Base-by-base conservation (phyloP, 1,140 invertebrate species). In the Olivierus martensii region DNA sequence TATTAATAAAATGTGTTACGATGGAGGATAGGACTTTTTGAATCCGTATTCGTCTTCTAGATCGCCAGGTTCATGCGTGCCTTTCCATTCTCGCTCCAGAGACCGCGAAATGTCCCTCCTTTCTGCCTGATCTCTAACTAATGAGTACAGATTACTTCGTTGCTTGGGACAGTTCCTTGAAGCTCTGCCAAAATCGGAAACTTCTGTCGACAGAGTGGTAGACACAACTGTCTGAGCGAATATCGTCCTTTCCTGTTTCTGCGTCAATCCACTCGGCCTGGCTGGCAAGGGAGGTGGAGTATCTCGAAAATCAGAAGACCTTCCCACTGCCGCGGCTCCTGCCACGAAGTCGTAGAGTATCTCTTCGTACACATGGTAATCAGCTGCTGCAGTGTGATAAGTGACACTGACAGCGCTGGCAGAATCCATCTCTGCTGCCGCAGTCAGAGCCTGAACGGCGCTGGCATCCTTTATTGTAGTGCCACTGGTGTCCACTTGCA, bases 331-430 rank as follows among this genome's bases (percentile, higher is more conserved):
- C 11, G 21, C 12, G 15, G 1, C 28, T n/a, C 14, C 38, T 3
- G 21, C 28, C 17, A 58, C 36, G 44, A 62, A 55, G 34, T 66
- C 64, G 48, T 67, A 67, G 41, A 62, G 53, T 7, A 67, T 66
- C 47, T 67, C 66, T 52, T 67, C 66, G 43, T 67, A 67, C 12
- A 67, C 60, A 47, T 67, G 66, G 49, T 67, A 67, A n/a, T 67
- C 65, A 19, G 59, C 57, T 5, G 57, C 59, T 0, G 57, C n/a
- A 7, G 46, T 45, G 22, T 56, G 51, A 15, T 21, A 49, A 15
- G 28, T 14, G 15, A 10, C 14, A n/a, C 14, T 14, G 9, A 15
- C 17, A 36, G 47, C 34, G 9, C 11, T 49, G 11, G 9, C n/a
- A 2, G 19, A 14, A 34, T 19, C 11, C 3, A 34, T 12, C 38